Evolutionary conservation across 2,113 vertebrate species (phyloP), one percentile per base, ranked within the genome.

Genomic region (Chinchilla lanigera): DNA sequence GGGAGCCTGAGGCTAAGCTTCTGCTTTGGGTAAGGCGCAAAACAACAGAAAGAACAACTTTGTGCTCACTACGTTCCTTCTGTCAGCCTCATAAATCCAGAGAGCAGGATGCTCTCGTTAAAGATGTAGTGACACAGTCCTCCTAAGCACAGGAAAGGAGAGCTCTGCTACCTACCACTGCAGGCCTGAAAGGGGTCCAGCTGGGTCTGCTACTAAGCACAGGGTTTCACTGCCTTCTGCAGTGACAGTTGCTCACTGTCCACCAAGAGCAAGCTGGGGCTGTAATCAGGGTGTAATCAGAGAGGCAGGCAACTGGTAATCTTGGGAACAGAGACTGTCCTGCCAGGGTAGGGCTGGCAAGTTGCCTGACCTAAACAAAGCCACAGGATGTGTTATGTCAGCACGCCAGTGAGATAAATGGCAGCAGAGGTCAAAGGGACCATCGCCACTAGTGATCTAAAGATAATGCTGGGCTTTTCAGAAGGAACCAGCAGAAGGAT

Each of bases 281-380:
- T 90, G 52, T 38, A 50, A 71, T 89, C 69, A 9, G 33, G 33
- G 47, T 71, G 93, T 92, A 71, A 95, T 89, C 75, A 71, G 80
- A 97, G 96, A 81, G 28, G 14, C 81, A 12, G 24, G 35, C 2
- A 78, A 84, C 56, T 54, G 13, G 61, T 93, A 89, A 91, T 91
- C 89, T 67, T 2, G 26, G 96, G 80, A 84, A 71, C 56, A 4
- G 1, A 33, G 52, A 30, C 52, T 75, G n/a, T 86, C 50, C 67
- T 83, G 90, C 61, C 95, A 93, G 80, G 33, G 11, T 33, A n/a
- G 41, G 92, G 38, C 69, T 81, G 67, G 89, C 93, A 86, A 58
- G 61, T 4, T 84, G 92, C 90, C 87, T 77, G 80, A 71, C 44
- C 41, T 67, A 80, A 61, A n/a, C 80, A 50, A 89, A 92, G 33